Percentiles rank a stretch among this genome's conserved stretches.
phyloP scores from a whole-genome alignment of 2,113 vertebrate genomes.

The Oenanthe melanoleuca region DNA sequence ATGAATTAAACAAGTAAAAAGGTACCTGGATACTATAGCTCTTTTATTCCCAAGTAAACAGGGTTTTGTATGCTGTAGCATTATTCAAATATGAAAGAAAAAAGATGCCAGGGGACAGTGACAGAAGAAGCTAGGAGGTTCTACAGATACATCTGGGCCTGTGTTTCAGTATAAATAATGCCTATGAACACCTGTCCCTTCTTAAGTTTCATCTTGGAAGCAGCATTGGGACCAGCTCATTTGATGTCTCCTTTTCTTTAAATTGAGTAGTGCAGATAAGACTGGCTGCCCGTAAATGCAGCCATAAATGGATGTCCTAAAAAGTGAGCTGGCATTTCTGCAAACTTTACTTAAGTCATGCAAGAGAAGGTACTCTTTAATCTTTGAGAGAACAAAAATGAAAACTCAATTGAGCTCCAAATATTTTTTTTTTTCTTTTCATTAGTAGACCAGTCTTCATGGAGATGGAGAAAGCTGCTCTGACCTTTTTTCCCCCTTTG shows the following conservation, averaged over 20 bases:
- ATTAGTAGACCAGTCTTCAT: background rate
- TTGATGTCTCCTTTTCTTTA: background rate
- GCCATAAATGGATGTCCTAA: background rate
- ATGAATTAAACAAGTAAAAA: background rate
- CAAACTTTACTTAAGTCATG: background rate
- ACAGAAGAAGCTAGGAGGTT: background rate
- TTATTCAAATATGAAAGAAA: background rate
- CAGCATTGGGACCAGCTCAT: background rate
- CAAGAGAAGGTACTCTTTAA: background rate
- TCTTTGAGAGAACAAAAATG: conserved; percentile 5
- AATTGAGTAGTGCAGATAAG: background rate
- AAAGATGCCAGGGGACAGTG: background rate
- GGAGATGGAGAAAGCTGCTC: background rate
- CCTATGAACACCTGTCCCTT: background rate
- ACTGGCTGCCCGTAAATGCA: background rate
- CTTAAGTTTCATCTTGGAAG: background rate
- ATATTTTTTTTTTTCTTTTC: background rate
- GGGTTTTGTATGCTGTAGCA: background rate
- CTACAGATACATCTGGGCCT: background rate
- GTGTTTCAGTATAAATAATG: background rate
- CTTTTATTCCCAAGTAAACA: background rate
- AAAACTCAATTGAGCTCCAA: background rate
- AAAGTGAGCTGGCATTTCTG: conserved; percentile 12
- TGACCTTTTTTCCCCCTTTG: conserved; percentile 33
- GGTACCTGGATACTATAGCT: background rate